These are phyloP conservation scores for Mesodorylaimus sp. DNA, from an alignment of 2,888 invertebrate species.

Conservation along the genomic window DNA sequence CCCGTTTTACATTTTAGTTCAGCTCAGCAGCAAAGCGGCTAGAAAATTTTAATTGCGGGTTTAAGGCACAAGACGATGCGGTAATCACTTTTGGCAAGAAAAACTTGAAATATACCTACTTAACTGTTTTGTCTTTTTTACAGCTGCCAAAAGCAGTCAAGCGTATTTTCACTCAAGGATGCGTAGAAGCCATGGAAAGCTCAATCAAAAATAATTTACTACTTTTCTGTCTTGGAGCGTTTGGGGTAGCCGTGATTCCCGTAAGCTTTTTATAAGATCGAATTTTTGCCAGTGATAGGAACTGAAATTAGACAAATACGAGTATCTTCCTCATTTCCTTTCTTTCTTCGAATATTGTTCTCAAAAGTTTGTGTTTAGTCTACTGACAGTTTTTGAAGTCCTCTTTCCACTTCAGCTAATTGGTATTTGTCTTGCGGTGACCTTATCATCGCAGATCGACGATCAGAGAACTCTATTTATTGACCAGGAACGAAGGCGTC, in stretches of 20 bases:
- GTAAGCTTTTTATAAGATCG: background rate
- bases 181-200: background rate
- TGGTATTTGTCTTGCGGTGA: slow-evolving; percentile 2
- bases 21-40: background rate
- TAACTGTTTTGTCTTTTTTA: background rate
- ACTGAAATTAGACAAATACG: background rate
- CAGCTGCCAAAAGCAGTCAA: background rate
- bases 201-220: slow-evolving; percentile 5
- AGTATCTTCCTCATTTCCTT: background rate
- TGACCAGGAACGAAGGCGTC: too few relatives aligned
- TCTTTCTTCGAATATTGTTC: background rate
- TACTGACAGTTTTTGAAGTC: background rate
- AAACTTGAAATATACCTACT: background rate
- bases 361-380: background rate
- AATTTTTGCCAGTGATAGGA: background rate
- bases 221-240: background rate
- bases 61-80: background rate
- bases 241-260: slow-evolving; percentile 2
- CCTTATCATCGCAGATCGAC: background rate
- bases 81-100: background rate
- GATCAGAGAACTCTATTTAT: slow-evolving; percentile 3
- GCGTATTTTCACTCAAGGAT: background rate
- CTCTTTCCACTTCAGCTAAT: background rate
- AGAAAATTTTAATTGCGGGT: slow-evolving; percentile 2
- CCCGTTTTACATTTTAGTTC: background rate